A percentile compares a stretch with the other conserved stretches of the same genome.
Conservation (phyloP, 2,113 vertebrate genomes). For the Casuarius casuarius region DNA sequence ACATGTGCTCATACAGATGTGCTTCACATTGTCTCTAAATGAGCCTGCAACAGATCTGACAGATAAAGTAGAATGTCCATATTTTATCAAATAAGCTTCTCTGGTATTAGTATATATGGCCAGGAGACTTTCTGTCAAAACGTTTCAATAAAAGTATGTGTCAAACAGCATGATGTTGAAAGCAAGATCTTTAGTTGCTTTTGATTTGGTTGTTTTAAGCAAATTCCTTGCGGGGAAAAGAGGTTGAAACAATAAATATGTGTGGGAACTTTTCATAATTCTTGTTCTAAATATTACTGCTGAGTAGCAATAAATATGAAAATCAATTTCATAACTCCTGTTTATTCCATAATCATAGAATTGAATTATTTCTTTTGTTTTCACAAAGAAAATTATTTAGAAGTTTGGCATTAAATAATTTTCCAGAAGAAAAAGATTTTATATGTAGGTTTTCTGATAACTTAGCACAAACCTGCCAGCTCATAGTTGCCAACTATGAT, state of each 20-base stretch:
- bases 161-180: background rate
- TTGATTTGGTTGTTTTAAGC: background rate
- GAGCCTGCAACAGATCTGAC: background rate
- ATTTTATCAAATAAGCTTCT: background rate
- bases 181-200: background rate
- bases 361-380: background rate
- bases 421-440: background rate
- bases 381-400: background rate
- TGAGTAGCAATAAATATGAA: background rate
- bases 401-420: background rate
- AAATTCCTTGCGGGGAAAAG: background rate
- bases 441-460: background rate
- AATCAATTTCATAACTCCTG: background rate
- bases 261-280: background rate
- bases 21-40: background rate
- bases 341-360: background rate
- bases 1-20: rapidly evolving
- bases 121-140: background rate
- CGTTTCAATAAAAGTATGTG: background rate
- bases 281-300: background rate
- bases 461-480: background rate
- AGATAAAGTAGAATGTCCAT: background rate
- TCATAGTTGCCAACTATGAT: background rate
- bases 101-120: background rate
- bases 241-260: background rate